These are phyloP conservation scores for Serranus cabrilla DNA, from an alignment of 2,797 vertebrate species.

Conservation along the genomic window DNA sequence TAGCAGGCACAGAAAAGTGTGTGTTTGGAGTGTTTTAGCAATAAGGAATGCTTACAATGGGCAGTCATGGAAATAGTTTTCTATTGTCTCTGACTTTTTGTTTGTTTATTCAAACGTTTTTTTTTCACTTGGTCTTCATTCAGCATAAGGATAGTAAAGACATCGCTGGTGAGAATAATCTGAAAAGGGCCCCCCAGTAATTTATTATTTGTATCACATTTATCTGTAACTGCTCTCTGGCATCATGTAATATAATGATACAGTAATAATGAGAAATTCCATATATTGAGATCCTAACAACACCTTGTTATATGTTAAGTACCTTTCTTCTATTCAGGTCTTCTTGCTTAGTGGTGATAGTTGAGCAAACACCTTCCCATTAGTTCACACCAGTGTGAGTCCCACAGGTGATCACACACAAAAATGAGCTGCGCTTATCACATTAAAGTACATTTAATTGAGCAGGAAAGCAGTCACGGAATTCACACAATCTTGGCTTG, in stretches of 20 bases:
- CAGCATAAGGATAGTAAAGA: not conserved
- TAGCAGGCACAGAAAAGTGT: slow-evolving; percentile 10
- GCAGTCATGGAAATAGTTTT: not conserved
- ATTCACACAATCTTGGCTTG: slow-evolving; percentile 12
- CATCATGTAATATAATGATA: not conserved
- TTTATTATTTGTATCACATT: not conserved
- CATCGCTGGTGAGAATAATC: not conserved
- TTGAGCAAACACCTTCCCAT: slow-evolving; percentile 22
- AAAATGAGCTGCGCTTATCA: slow-evolving; percentile 17
- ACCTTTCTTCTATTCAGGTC: not conserved
- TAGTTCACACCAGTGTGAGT: slow-evolving; percentile 20
- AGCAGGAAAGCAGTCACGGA: slow-evolving; percentile 6
- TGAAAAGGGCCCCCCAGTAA: not conserved
- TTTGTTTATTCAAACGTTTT: not conserved
- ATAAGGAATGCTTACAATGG: slow-evolving; percentile 1
- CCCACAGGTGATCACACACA: slow-evolving; percentile 22
- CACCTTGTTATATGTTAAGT: not conserved
- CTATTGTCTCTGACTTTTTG: slow-evolving; percentile 3
- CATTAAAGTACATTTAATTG: slow-evolving; percentile 17
- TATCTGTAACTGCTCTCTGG: not conserved
- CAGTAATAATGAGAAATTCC: not conserved
- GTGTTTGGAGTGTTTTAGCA: not conserved
- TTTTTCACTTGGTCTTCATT: slow-evolving; percentile 2
- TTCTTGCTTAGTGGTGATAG: not conserved
- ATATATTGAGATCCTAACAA: not conserved